Conservation (phyloP, 2,888 invertebrate species). For the Orchestes rusci region DNA sequence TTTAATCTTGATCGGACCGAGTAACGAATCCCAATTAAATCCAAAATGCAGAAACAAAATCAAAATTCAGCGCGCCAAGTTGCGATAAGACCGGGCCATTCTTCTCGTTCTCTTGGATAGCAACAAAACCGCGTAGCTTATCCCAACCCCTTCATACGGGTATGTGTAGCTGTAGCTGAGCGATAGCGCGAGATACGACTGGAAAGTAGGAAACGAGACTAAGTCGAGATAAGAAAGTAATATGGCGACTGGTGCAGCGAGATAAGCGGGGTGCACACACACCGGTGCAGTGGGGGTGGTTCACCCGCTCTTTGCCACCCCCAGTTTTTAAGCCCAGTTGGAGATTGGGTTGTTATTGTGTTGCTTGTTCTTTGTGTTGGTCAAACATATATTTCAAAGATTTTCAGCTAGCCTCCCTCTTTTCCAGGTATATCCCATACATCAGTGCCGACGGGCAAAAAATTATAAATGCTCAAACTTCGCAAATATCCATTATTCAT, state of each 20-base stretch:
- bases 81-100: background rate
- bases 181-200: slow-evolving; percentile 25
- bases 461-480: slow-evolving; percentile 16
- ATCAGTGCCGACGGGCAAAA: no score
- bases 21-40: no score
- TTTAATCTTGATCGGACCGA: no score
- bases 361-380: no score
- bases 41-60: no score
- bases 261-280: slow-evolving; percentile 23
- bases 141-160: slow-evolving; percentile 17
- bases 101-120: slow-evolving; percentile 4
- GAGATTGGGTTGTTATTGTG: no score
- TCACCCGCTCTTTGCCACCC: slow-evolving; percentile 15
- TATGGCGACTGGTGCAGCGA: slow-evolving; percentile 24
- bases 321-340: no score
- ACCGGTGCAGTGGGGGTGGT: no score
- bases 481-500: slow-evolving; percentile 22
- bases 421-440: no score
- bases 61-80: slow-evolving; percentile 1
- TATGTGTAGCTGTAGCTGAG: slow-evolving; percentile 16
- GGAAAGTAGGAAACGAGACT: slow-evolving; percentile 26
- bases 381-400: no score
- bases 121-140: slow-evolving; percentile 6
- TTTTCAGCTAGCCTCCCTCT: no score
- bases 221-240: slow-evolving; percentile 26